Conservation (phyloP, 2,113 vertebrate genomes). For the Opisthocomus hoazin region DNA sequence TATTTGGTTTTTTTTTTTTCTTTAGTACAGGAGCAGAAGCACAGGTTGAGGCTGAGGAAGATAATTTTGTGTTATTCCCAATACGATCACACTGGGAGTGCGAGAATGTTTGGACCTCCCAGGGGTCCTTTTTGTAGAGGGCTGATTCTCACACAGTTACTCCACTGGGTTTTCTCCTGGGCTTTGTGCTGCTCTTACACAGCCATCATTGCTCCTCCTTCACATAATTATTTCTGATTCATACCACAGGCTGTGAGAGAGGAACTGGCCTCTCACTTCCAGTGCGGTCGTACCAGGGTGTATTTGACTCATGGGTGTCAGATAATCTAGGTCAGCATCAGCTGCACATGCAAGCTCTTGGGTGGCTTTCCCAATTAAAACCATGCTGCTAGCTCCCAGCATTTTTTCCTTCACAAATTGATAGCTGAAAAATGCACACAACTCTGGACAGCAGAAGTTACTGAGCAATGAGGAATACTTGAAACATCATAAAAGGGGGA, state of each 20-base stretch:
- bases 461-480: slow-evolving; percentile 24
- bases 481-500: neutral
- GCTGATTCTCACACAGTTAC: neutral
- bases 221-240: neutral
- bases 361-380: slow-evolving; percentile 55
- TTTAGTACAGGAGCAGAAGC: neutral
- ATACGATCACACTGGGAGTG: neutral
- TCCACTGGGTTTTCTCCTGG: neutral
- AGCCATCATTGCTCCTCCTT: neutral
- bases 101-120: fast-evolving
- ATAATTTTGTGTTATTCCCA: neutral
- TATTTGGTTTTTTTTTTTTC: neutral
- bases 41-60: neutral
- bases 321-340: slow-evolving; percentile 34
- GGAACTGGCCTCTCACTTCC: neutral
- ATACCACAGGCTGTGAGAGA: neutral
- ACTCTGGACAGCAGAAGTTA: neutral
- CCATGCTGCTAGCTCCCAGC: neutral
- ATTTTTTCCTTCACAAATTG: slow-evolving; percentile 18
- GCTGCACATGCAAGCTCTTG: slow-evolving; percentile 7
- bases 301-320: slow-evolving; percentile 5
- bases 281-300: neutral
- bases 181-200: neutral
- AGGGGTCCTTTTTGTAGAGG: neutral
- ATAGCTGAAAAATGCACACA: slow-evolving; percentile 42